These are phyloP conservation scores for Mamestra brassicae DNA, from an alignment of 2,888 invertebrate genomes.

Conservation along the genomic window DNA sequence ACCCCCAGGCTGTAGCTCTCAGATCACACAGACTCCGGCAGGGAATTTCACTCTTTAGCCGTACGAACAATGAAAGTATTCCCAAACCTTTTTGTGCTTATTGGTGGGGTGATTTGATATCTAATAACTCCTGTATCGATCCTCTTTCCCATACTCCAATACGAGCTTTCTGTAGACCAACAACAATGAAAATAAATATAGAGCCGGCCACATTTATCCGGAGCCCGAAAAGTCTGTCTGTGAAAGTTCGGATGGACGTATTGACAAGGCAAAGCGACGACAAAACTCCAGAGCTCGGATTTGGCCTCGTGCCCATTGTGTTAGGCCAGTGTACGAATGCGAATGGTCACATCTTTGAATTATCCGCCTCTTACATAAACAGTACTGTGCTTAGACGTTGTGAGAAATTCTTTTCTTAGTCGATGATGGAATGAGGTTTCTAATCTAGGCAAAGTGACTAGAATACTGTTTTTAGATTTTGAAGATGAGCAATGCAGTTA, in stretches of 20 bases:
- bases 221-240: conserved; percentile 25
- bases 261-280: conserved; percentile 43
- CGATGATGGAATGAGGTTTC: conserved; percentile 7
- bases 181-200: conserved; percentile 12
- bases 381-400: conserved; percentile 29
- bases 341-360: conserved; percentile 49
- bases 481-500: not conserved
- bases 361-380: conserved; percentile 46
- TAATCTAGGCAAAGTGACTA: not conserved
- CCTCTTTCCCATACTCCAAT: not conserved
- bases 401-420: conserved; percentile 10
- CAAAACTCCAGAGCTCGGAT: conserved; percentile 19
- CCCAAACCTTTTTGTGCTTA: too few species aligned
- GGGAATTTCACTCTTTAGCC: too few species aligned
- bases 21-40: too few species aligned
- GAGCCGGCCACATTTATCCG: conserved; percentile 11
- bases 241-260: conserved; percentile 32
- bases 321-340: conserved; percentile 25
- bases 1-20: too few species aligned
- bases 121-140: conserved; percentile 4
- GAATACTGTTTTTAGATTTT: not conserved
- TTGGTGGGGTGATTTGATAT: not conserved
- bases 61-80: too few species aligned
- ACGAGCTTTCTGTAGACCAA: not conserved
- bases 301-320: conserved; percentile 46